phyloP scores from a whole-genome alignment of 1,140 invertebrate species.

The Trichonephila clavipes region DNA sequence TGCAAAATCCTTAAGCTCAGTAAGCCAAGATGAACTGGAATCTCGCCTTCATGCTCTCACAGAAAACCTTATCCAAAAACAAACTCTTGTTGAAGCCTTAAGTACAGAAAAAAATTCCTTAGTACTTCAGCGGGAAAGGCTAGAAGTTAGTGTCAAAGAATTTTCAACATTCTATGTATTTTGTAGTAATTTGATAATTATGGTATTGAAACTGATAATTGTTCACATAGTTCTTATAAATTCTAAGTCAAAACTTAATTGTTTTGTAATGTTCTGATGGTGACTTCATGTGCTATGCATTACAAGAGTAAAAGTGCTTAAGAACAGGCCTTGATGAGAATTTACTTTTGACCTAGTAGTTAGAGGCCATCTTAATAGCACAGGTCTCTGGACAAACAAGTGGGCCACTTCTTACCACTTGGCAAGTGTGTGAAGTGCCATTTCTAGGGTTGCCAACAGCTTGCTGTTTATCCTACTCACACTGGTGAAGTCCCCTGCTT shows the following conservation, averaged over 20 bases:
- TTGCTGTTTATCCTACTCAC: too few species aligned
- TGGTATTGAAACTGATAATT: not conserved
- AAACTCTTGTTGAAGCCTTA: conserved; percentile 88
- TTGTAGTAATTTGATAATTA: not conserved
- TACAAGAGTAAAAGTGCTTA: too few species aligned
- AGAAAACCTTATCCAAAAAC: conserved; percentile 90
- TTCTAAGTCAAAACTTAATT: not conserved
- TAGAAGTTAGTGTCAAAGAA: conserved; percentile 83
- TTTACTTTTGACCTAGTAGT: too few species aligned
- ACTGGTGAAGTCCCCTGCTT: too few species aligned
- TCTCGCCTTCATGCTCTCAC: conserved; percentile 87
- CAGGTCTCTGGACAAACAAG: too few species aligned
- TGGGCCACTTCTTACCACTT: too few species aligned
- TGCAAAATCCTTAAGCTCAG: conserved; percentile 82
- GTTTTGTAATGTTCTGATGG: not conserved
- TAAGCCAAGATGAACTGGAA: conserved; percentile 85
- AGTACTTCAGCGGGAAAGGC: conserved; percentile 88
- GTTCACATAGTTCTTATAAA: not conserved
- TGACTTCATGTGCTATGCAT: too few species aligned
- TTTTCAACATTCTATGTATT: too few species aligned
- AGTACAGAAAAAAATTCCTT: conserved; percentile 91
- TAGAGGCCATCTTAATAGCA: too few species aligned
- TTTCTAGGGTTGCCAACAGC: too few species aligned
- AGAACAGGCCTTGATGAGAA: too few species aligned
- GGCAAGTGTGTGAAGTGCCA: too few species aligned